Evolutionary conservation across 2,888 invertebrate genomes (phyloP).

Genomic region (Amorpha juglandis): DNA sequence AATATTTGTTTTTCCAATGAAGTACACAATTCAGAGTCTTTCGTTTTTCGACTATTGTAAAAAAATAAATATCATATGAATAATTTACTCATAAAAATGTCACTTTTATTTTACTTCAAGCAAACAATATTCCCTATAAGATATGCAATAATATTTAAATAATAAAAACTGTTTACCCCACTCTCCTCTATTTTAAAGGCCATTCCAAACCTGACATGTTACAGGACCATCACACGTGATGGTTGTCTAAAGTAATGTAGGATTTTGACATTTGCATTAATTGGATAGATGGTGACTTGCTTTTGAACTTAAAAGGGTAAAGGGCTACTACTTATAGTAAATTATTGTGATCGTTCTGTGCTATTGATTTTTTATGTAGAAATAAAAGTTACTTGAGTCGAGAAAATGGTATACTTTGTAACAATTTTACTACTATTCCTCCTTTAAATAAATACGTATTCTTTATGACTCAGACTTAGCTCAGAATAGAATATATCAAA

Average conservation of each 20-base stretch:
- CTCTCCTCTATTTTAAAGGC: constrained; percentile 6
- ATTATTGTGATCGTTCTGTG: constrained; percentile 9
- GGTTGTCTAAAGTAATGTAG: constrained; percentile 14
- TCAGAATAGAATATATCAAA: too few species aligned
- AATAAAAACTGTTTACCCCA: background rate
- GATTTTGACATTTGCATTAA: constrained; percentile 25
- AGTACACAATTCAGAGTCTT: too few species aligned
- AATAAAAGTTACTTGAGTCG: background rate
- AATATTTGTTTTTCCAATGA: too few species aligned
- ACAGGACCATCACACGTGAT: constrained; percentile 16
- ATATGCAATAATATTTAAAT: background rate
- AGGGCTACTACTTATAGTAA: constrained; percentile 13
- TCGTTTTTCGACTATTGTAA: too few species aligned
- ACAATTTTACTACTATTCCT: background rate
- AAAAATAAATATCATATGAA: too few species aligned
- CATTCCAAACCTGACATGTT: constrained; percentile 8
- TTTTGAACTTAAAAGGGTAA: constrained; percentile 20
- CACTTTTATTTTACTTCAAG: too few species aligned
- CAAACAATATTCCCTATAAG: too few species aligned
- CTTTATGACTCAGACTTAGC: too few species aligned
- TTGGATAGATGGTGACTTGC: constrained; percentile 22
- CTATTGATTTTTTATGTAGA: constrained; percentile 14
- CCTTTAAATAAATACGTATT: background rate
- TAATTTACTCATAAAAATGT: too few species aligned
- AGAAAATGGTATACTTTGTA: background rate